phyloP scores from a whole-genome alignment of 1,140 invertebrate species.

The Orius insidiosus region DNA sequence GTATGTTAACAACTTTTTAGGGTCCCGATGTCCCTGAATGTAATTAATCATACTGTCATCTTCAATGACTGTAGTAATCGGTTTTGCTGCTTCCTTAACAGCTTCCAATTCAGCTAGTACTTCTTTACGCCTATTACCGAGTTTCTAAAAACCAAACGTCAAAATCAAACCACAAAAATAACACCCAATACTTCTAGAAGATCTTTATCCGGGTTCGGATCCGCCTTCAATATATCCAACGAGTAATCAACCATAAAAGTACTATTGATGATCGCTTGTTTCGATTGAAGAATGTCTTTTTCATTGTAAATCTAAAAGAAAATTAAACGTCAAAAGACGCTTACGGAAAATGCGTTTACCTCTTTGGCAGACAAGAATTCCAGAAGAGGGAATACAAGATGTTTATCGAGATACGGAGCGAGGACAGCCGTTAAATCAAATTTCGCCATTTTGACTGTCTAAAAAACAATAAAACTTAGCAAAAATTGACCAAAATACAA shows the following conservation, averaged over 20 bases:
- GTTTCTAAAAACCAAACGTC: slow-evolving; percentile 48
- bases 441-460: slow-evolving; percentile 56
- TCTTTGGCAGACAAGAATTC: slow-evolving; percentile 92
- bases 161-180: too few relatives aligned
- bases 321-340: slow-evolving; percentile 8
- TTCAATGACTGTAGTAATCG: slow-evolving; percentile 68
- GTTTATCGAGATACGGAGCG: slow-evolving; percentile 89
- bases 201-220: slow-evolving; percentile 66
- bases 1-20: slow-evolving; percentile 79
- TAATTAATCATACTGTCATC: slow-evolving; percentile 79
- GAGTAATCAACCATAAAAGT: slow-evolving; percentile 99
- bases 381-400: slow-evolving; percentile 91
- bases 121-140: slow-evolving; percentile 58
- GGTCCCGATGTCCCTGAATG: slow-evolving; percentile 82
- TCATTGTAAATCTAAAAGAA: slow-evolving; percentile 89
- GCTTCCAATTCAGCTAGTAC: slow-evolving; percentile 72
- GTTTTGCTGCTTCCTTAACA: slow-evolving; percentile 67
- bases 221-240: slow-evolving; percentile 73
- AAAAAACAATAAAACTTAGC: not conserved
- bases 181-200: slow-evolving; percentile 65
- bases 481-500: too few relatives aligned
- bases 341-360: slow-evolving; percentile 36
- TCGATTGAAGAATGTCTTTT: slow-evolving; percentile 77
- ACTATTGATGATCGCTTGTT: slow-evolving; percentile 86
- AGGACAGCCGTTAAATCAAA: slow-evolving; percentile 89